These are phyloP conservation scores for Cabera pusaria DNA, from an alignment of 2,888 invertebrate genomes.

Conservation along the genomic window DNA sequence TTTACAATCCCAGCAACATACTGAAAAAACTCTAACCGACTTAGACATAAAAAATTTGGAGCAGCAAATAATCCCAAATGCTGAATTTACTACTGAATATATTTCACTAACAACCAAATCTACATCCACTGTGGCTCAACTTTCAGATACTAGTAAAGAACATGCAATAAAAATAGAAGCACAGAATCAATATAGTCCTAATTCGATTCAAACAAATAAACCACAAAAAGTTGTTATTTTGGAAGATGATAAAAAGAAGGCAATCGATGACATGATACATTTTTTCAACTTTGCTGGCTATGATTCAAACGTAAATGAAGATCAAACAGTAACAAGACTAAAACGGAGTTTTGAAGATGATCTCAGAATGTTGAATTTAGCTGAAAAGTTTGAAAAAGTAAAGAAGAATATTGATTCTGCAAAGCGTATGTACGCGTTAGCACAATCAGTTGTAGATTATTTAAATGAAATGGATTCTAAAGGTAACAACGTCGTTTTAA, in stretches of 20 bases:
- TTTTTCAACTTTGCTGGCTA: slow-evolving; percentile 65
- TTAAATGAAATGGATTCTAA: slow-evolving; percentile 59
- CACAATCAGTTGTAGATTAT: slow-evolving; percentile 56
- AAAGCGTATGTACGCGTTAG: slow-evolving; percentile 52
- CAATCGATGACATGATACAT: slow-evolving; percentile 68
- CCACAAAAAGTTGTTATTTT: slow-evolving; percentile 31
- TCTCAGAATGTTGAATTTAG: slow-evolving; percentile 48
- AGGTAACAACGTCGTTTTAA: slow-evolving; percentile 50
- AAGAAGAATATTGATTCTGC: slow-evolving; percentile 56
- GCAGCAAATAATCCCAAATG: slow-evolving; percentile 66
- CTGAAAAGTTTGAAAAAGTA: slow-evolving; percentile 52
- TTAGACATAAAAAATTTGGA: slow-evolving; percentile 62
- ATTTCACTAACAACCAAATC: slow-evolving; percentile 12
- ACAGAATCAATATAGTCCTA: slow-evolving; percentile 28
- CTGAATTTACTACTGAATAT: slow-evolving; percentile 29
- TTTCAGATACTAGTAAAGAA: slow-evolving; percentile 34
- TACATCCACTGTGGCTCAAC: slow-evolving; percentile 20
- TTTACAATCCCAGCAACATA: slow-evolving; percentile 48
- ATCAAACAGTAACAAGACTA: slow-evolving; percentile 37
- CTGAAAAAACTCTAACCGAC: slow-evolving; percentile 52
- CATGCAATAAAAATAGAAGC: slow-evolving; percentile 38
- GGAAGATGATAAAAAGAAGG: slow-evolving; percentile 63
- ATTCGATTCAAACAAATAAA: slow-evolving; percentile 25
- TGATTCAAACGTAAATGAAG: slow-evolving; percentile 34
- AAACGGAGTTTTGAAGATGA: slow-evolving; percentile 61